Conservation (phyloP, 2,113 vertebrate genomes). For the Chaetorhynchus papuensis region DNA sequence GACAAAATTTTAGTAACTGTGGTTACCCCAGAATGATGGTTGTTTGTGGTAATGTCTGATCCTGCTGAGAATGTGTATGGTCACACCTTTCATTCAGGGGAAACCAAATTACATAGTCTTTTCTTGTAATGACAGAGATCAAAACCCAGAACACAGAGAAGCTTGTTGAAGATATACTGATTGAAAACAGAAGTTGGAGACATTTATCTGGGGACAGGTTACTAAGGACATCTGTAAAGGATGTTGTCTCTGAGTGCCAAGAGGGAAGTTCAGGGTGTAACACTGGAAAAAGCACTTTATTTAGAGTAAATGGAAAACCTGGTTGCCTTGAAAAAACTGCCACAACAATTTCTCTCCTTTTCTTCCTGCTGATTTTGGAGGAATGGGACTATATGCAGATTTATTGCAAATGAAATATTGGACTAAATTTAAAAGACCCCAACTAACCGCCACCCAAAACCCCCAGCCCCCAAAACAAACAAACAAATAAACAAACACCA, state of each 20-base stretch:
- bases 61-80: not conserved
- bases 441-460: not conserved
- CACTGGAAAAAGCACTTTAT: not conserved
- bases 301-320: not conserved
- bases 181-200: not conserved
- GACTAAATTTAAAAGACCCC: not conserved
- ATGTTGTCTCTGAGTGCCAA: not conserved
- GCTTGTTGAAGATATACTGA: not conserved
- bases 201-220: not conserved
- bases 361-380: not conserved
- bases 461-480: not conserved
- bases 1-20: not conserved
- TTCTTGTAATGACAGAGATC: not conserved
- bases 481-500: not conserved
- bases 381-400: not conserved
- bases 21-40: not conserved
- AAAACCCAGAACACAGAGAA: not conserved
- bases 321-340: not conserved
- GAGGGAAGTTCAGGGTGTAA: not conserved
- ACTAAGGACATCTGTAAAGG: not conserved
- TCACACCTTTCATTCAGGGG: not conserved
- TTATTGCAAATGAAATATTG: not conserved
- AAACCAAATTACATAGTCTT: not conserved
- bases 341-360: not conserved
- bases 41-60: not conserved